Base-by-base conservation (phyloP, 2,113 vertebrate species). In the Hippocampus comes region DNA sequence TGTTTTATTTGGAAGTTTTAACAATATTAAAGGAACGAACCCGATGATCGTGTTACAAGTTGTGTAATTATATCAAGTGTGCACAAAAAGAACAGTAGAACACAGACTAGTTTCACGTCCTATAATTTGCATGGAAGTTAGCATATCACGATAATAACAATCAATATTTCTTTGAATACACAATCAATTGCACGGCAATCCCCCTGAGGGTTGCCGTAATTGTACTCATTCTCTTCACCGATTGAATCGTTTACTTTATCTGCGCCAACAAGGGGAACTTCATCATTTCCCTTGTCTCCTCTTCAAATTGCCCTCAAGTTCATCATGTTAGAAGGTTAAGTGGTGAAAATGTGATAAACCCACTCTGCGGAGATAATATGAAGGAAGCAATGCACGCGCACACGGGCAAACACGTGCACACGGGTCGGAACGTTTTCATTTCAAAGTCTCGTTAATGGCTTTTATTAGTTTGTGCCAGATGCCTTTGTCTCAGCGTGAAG, bases 401-500 rank as follows among this genome's bases (percentile, higher is more conserved):
- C n/a, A 66, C 43, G 72, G 20, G 51, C 64, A 71, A 55, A 75
- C 38, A 34, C 25, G 1, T 34, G 71, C 42, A 55, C 25, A 63
- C 23, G 20, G 70, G 51, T 34, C n/a, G 72, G 74, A 74, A 46
- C 67, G 72, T 68, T 68, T 76, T 84, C 65, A 73, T 66, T 76
- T 78, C 68, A 75, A 83, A 73, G 27, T 67, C 76, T 79, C 60
- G 64, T 83, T 63, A 80, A 56, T 78, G 71, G 70, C 77, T 78
- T 87, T 87, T 88, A 87, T 90, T 85, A 82, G 78, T 86, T 78
- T 77, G 41, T 76, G 46, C 65, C 82, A 86, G 80, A 81, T 8
- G 18, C 60, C 66, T 81, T 87, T 88, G 78, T 82, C 79, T 77
- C 77, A 21, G 73, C 69, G 65, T 86, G 74, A 72, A 73, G 48